Percentiles rank a stretch among this genome's conserved stretches.
These are phyloP conservation scores for Drosophila bocqueti DNA, from an alignment of 1,140 invertebrate genomes.

Conservation along the genomic window DNA sequence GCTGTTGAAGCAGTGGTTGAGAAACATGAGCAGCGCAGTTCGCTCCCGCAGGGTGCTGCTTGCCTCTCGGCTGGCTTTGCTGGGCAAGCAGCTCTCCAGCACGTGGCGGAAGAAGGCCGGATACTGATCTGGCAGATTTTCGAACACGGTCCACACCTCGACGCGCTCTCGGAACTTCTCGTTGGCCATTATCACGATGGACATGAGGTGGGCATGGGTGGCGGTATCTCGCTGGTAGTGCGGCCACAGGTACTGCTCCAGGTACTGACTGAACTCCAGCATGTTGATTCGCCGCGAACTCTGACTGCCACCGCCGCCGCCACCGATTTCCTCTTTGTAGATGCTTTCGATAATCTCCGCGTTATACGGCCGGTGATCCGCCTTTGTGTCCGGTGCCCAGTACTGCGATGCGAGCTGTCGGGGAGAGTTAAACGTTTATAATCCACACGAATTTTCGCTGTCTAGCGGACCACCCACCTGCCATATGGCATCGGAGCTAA, in stretches of 20 bases:
- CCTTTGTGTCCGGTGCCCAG: slow-evolving; percentile 93
- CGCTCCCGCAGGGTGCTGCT: slow-evolving; percentile 90
- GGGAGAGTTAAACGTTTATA: not conserved
- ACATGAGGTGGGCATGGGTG: slow-evolving; percentile 94
- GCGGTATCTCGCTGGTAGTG: slow-evolving; percentile 91
- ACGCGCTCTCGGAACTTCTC: slow-evolving; percentile 99
- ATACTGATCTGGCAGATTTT: slow-evolving; percentile 93
- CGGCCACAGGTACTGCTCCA: slow-evolving; percentile 99
- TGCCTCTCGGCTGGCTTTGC: slow-evolving; percentile 43
- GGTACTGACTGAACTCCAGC: slow-evolving; percentile 98
- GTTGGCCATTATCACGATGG: slow-evolving; percentile 98
- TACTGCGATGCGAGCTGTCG: slow-evolving; percentile 93
- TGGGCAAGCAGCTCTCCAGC: slow-evolving; percentile 87
- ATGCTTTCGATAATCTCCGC: slow-evolving; percentile 92
- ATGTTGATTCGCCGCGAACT: slow-evolving; percentile 96
- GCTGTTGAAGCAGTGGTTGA: slow-evolving; percentile 98
- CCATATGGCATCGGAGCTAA: slow-evolving; percentile 88
- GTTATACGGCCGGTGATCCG: slow-evolving; percentile 89
- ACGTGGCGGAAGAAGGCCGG: slow-evolving; percentile 95
- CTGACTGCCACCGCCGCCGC: slow-evolving; percentile 87
- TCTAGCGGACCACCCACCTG: slow-evolving; percentile 60
- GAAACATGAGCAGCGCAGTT: slow-evolving; percentile 94
- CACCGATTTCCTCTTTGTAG: slow-evolving; percentile 92
- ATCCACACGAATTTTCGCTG: slow-evolving; percentile 23
- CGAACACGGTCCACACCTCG: slow-evolving; percentile 97